Base-by-base conservation (phyloP, 2,797 vertebrate genomes). In the Glyptemys insculpta region DNA sequence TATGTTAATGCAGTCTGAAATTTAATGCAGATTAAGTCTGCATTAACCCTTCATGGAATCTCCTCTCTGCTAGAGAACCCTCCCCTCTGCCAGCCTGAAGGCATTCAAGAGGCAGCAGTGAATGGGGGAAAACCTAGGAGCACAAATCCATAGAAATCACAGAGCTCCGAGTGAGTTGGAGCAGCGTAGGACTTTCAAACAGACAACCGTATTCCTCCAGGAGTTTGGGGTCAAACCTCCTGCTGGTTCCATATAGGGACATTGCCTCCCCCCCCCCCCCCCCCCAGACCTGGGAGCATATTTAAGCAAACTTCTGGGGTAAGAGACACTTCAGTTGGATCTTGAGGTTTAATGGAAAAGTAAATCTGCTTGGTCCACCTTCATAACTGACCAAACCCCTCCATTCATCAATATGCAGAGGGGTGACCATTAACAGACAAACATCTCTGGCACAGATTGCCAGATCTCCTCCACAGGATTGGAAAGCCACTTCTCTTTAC, bases 1-100 rank as follows among this genome's bases (percentile, higher is more conserved):
- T 90, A 91, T 92, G 87, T 94, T 94, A 92, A 86, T 37, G 12
- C 8, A 87, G 65, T 95, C 89, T 68, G 88, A 95, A 96, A 96
- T 23, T 41, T 29, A 21, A n/a, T n/a, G 34, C 31, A 65, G 6
- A 18, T 65, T n/a, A 91, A 84, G 41, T 74, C 44, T 87, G 29
- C 2, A 19, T 85, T 92, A 89, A 85, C 76, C 93, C 92, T 85
- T 81, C 54, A 80, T 74, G 59, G 29, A 65, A 4, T 79, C 41
- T 78, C 91, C 47, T 94, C 11, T 57, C 84, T 53, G 23, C 81
- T 68, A 53, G 88, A 90, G 31, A 82, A 82, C 23, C 7, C 87
- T 81, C 95, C 83, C 41, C 54, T 37, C 62, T 65, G 62, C 34
- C 62, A 68, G 4, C 34, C 34, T 68, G 74, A 86, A 92, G 74